A percentile compares a stretch with the other conserved stretches of the same genome.
phyloP scores from a whole-genome alignment of 2,888 invertebrate species.

The Lomographa bimaculata region DNA sequence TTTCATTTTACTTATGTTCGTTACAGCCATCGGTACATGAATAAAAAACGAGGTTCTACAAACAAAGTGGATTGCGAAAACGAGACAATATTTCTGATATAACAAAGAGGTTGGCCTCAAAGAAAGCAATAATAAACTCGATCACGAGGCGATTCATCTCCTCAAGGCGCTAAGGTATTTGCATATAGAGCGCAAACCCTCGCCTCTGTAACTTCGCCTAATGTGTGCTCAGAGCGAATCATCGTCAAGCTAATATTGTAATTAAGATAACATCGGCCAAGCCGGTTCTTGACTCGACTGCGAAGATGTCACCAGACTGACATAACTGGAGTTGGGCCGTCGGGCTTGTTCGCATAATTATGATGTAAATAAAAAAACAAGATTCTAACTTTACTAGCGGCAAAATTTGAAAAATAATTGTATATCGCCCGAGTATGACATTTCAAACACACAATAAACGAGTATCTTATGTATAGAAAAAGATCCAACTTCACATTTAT shows the following conservation, averaged over 20 bases:
- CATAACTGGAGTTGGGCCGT: slow-evolving; percentile 23
- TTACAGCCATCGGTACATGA: background rate
- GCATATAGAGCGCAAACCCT: slow-evolving; percentile 48
- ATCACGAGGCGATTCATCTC: slow-evolving; percentile 25
- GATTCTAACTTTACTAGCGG: background rate
- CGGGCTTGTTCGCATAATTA: slow-evolving; percentile 28
- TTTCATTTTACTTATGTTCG: too few relatives aligned
- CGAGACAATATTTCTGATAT: slow-evolving; percentile 3
- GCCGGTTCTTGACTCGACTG: slow-evolving; percentile 30
- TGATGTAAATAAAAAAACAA: slow-evolving; percentile 15
- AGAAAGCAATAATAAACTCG: slow-evolving; percentile 2
- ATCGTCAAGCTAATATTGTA: slow-evolving; percentile 65
- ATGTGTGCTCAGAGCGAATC: slow-evolving; percentile 57
- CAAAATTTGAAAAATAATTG: too few relatives aligned
- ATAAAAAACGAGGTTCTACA: background rate
- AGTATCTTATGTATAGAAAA: too few relatives aligned
- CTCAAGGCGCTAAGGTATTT: slow-evolving; percentile 32
- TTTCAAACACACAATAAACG: too few relatives aligned
- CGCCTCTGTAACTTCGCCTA: slow-evolving; percentile 40
- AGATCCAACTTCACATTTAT: too few relatives aligned
- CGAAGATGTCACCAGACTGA: slow-evolving; percentile 31
- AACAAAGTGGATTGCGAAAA: slow-evolving; percentile 7
- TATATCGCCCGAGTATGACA: too few relatives aligned
- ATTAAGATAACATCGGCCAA: slow-evolving; percentile 56
- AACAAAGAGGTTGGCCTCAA: slow-evolving; percentile 10